Percentiles rank a stretch among this genome's conserved stretches.
Conservation (phyloP, 2,888 invertebrate species). For the Xestobium rufovillosum region DNA sequence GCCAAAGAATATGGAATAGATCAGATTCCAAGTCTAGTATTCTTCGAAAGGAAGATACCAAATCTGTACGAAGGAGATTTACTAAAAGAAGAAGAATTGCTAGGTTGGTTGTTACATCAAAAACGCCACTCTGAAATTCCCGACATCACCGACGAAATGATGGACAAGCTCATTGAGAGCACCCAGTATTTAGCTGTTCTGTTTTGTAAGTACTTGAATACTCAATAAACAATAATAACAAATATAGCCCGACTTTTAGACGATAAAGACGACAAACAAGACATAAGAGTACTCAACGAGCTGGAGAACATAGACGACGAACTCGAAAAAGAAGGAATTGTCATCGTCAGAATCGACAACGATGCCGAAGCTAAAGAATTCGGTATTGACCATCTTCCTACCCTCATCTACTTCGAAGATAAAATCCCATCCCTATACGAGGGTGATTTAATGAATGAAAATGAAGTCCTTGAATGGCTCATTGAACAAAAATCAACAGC, state of each 20-base stretch:
- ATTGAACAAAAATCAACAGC: slow-evolving; percentile 82
- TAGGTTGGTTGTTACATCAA: slow-evolving; percentile 87
- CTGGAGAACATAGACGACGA: slow-evolving; percentile 90
- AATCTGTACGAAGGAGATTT: slow-evolving; percentile 61
- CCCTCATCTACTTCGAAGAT: slow-evolving; percentile 82
- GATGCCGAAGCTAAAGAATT: slow-evolving; percentile 84
- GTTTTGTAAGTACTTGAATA: slow-evolving; percentile 73
- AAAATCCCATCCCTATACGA: slow-evolving; percentile 87
- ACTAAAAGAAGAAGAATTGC: slow-evolving; percentile 80
- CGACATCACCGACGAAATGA: slow-evolving; percentile 88
- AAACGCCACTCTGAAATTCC: slow-evolving; percentile 87
- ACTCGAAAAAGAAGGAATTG: slow-evolving; percentile 80
- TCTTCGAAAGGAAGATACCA: slow-evolving; percentile 57
- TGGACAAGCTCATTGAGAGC: slow-evolving; percentile 78
- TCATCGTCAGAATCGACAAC: slow-evolving; percentile 84
- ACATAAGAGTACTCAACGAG: slow-evolving; percentile 79
- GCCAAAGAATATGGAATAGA: slow-evolving; percentile 87
- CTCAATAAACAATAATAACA: too few relatives aligned
- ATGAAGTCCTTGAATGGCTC: slow-evolving; percentile 84
- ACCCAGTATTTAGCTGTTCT: slow-evolving; percentile 79
- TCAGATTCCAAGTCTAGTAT: slow-evolving; percentile 71
- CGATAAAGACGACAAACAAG: slow-evolving; percentile 84
- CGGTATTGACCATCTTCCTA: slow-evolving; percentile 81
- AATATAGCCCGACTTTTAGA: too few relatives aligned
- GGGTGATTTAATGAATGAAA: slow-evolving; percentile 86